Base-by-base conservation (phyloP, 1,140 invertebrate species). In the Mya arenaria region DNA sequence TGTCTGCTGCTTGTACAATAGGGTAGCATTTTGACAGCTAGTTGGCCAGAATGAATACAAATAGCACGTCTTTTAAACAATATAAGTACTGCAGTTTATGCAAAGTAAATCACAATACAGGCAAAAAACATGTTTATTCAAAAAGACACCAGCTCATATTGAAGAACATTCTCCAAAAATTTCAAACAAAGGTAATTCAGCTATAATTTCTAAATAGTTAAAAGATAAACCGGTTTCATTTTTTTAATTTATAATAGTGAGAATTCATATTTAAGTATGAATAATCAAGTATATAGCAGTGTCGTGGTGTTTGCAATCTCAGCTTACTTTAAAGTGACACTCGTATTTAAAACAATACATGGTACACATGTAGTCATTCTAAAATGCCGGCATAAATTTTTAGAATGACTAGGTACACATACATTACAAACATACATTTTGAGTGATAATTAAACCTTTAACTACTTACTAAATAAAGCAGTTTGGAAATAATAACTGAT, bases 41-140 rank as follows among this genome's bases (percentile, higher is more conserved):
- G n/a, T n/a, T n/a, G n/a, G n/a, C n/a, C n/a, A n/a, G n/a, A n/a
- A n/a, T n/a, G n/a, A n/a, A n/a, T n/a, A n/a, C n/a, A n/a, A n/a
- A n/a, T n/a, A n/a, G n/a, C 13, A 78, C 63, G 10, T 23, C 41
- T 23, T 97, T 97, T 83, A 71, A 58, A n/a, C 84, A 74, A 55
- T 85, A 72, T 44, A 37, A 44, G 6, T 84, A 97, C 96, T 23
- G 97, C 98, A 93, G 97, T 63, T 25, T 85, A 4, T 85, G 84
- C 63, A 72, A 77, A 72, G 19, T 80, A 34, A 85, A 68, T 58
- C 75, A 85, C 74, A 83, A 83, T 34, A 41, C 60, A 34, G 69
- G 81, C 25, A 83, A 80, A 71, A 85, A 85, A 73, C 84, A 85
- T 44, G 48, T 85, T 30, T 84, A 69, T 52, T 83, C 84, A 4